Base-by-base conservation (phyloP, 2,113 vertebrate species). In the Tachuris rubrigastra region DNA sequence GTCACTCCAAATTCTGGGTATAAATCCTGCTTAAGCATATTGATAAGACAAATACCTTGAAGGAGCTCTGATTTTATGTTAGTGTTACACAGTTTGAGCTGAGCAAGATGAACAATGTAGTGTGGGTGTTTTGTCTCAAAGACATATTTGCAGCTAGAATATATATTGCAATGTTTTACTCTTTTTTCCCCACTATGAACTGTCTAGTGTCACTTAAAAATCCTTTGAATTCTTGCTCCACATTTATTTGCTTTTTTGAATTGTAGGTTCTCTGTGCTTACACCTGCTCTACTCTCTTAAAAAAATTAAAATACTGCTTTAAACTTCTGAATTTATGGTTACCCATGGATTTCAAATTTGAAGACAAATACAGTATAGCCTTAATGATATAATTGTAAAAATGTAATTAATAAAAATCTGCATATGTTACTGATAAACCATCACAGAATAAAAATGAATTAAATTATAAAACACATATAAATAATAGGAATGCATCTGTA, bases 401-500 rank as follows among this genome's bases (percentile, higher is more conserved):
- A 47, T 5, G 8, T 52, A 68, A 55, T 85, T 91, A 90, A 67
- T 80, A 25, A 24, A 76, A 79, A 91, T 89, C 23, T 72, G 30
- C 25, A 87, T 46, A 73, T 44, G 20, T 63, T 75, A 55, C 68
- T 67, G 42, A 81, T 68, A 95, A 75, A 35, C 31, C 24, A 63
- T 66, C 35, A 73, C 28, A 85, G n/a, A 76, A 47, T 69, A 77
- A 90, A 72, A 76, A 79, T 63, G 20, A 62, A 60, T 62, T 85
- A 82, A 92, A 31, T 79, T 77, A 24, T 47, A 78, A 22, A 71
- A 12, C 76, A 87, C 33, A 1, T 62, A 91, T 85, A 93, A 95
- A 85, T 89, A 87, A 89, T 69, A 92, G 53, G 63, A 56, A 84
- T 94, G 87, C 68, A 89, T 94, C 62, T 91, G 30, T 95, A 72